phyloP scores from a whole-genome alignment of 2,888 invertebrate genomes.

The Callosobruchus maculatus region DNA sequence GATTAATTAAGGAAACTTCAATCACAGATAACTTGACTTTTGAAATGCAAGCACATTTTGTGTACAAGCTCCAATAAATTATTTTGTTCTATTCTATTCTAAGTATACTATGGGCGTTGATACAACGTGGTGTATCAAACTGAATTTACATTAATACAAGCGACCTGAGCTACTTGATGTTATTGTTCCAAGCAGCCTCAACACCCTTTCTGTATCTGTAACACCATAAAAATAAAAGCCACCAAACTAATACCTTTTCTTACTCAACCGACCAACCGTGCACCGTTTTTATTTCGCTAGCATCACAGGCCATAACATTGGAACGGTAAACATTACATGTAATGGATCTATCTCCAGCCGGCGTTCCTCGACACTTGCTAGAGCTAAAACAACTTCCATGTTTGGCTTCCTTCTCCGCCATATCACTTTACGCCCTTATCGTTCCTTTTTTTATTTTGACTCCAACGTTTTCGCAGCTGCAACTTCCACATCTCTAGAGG shows the following conservation, averaged over 20 bases:
- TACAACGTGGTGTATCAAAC: too few species aligned
- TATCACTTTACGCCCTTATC: neutral
- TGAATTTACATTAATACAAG: too few species aligned
- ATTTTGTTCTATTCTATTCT: too few species aligned
- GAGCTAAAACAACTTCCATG: neutral
- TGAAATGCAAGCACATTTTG: too few species aligned
- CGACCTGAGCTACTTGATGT: too few species aligned
- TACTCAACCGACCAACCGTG: neutral
- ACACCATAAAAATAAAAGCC: too few species aligned
- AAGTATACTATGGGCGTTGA: too few species aligned
- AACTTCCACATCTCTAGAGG: neutral
- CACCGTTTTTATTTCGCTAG: neutral
- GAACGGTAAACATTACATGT: neutral
- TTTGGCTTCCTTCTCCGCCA: neutral
- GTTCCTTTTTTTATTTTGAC: neutral
- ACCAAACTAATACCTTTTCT: neutral
- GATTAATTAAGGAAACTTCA: too few species aligned
- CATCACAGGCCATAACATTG: neutral
- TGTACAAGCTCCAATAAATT: too few species aligned
- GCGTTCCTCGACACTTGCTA: neutral
- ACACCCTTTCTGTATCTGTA: too few species aligned
- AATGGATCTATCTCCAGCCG: neutral
- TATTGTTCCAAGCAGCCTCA: too few species aligned
- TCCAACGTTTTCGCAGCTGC: neutral
- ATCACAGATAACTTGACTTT: too few species aligned